Base-by-base conservation (phyloP, 2,888 invertebrate species). In the Mesopsocus fuscifrons region DNA sequence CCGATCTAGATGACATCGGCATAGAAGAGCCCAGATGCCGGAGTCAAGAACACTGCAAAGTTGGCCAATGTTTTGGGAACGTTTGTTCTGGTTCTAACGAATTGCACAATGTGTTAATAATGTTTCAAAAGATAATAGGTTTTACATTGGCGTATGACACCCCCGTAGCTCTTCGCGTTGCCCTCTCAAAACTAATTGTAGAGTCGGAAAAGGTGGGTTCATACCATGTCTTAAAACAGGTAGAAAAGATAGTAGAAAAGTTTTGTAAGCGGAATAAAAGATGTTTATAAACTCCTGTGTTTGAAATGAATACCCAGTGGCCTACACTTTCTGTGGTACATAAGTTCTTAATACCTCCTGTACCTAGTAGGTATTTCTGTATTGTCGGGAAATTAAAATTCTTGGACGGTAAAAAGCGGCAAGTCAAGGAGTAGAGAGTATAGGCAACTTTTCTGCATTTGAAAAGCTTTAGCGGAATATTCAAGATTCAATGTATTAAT, bases 1-100 rank as follows among this genome's bases (percentile, higher is more conserved):
- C 63, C 2, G 66, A 66, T 50, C 60, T 64, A 2, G 66, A 66
- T 50, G 66, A 66, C 48, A 51, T 63, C 5, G 60, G 50, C 2
- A 44, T 52, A 20, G 41, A 44, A 6, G 52, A 52, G 40, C 52
- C 52, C 8, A 41, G 21, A 16, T 52, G 52, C 40, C 32, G 30
- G 20, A 34, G 40, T 2, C 45, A 51, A 34, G 18, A 42, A 4
- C 49, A 51, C 40, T 52, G 52, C 6, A 21, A 15, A 18, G 20
- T 5, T 9, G 38, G 6, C 8, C 6, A 11, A 20, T 38, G 38
- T 20, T 17, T 20, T 18, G 3, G 18, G 3, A 20, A 11, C 4
- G 20, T 21, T 3, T 38, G 38, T 20, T 6, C 16, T 3, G 38
- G 38, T 3, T 20, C 15, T 20, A 38, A 38, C 18, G 38, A 38